phyloP scores from a whole-genome alignment of 2,797 vertebrate genomes.

The Paratrypauchen microcephalus region DNA sequence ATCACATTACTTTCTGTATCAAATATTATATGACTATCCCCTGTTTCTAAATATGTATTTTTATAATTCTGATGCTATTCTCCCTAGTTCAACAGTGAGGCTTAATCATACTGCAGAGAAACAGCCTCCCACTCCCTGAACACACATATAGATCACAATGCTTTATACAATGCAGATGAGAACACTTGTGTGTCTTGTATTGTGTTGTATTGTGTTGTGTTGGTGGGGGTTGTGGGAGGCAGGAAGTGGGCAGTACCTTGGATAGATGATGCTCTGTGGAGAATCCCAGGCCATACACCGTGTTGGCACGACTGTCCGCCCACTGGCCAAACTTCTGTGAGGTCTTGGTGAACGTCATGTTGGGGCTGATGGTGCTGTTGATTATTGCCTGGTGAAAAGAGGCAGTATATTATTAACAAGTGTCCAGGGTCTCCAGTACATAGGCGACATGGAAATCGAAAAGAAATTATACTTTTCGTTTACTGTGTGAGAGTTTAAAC shows the following conservation, averaged over 20 bases:
- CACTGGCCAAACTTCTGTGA: conserved; percentile 99
- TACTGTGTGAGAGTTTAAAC: background rate
- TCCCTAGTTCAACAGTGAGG: conserved; percentile 47
- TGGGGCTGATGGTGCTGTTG: conserved; percentile 99
- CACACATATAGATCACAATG: background rate
- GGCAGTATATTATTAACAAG: conserved; percentile 20
- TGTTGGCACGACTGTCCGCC: conserved; percentile 98
- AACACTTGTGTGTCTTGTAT: conserved; percentile 1
- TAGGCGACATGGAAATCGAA: background rate
- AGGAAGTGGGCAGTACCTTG: conserved; percentile 60
- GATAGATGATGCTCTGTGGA: conserved; percentile 96
- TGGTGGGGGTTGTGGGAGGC: conserved; percentile 1
- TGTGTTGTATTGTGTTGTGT: conserved; percentile 10
- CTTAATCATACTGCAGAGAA: conserved; percentile 67
- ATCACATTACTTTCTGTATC: conserved; percentile 3
- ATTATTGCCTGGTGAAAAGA: conserved; percentile 91
- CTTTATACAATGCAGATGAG: conserved; percentile 1
- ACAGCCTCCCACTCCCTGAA: conserved; percentile 23
- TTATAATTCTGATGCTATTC: conserved; percentile 38
- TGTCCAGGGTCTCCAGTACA: conserved; percentile 8
- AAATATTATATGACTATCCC: conserved; percentile 9
- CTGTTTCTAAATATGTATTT: conserved; percentile 6
- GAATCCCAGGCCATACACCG: conserved; percentile 97
- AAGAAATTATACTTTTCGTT: background rate
- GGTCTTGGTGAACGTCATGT: conserved; percentile 99